Evolutionary conservation across 2,888 invertebrate species (phyloP).

Genomic region (Pterobdella sp.): DNA sequence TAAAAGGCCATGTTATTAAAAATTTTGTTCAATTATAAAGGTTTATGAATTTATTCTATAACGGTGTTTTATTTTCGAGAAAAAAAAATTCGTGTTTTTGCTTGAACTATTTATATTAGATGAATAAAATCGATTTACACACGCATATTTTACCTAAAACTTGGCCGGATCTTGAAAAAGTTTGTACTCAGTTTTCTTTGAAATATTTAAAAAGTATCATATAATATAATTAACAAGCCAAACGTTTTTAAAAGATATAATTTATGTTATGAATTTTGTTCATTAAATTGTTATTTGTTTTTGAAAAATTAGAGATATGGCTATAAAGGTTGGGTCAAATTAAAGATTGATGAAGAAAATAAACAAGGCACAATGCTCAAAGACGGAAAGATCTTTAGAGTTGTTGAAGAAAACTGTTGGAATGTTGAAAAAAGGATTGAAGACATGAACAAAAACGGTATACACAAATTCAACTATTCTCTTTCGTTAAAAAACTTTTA

Average conservation of each 20-base stretch:
- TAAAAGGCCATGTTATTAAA: no score
- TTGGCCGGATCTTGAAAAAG: slow-evolving; percentile 56
- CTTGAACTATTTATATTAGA: no score
- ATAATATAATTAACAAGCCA: no score
- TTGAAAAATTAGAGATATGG: slow-evolving; percentile 54
- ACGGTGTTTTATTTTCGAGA: no score
- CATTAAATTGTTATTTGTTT: no score
- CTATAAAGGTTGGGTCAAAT: slow-evolving; percentile 55
- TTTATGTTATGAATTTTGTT: no score
- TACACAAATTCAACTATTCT: background rate
- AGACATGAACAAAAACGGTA: slow-evolving; percentile 55
- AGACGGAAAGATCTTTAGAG: slow-evolving; percentile 55
- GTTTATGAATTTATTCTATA: no score
- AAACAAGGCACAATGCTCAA: slow-evolving; percentile 52
- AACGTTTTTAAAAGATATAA: background rate
- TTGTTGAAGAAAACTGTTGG: slow-evolving; percentile 56
- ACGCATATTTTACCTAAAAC: slow-evolving; percentile 55
- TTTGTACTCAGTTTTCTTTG: slow-evolving; percentile 38
- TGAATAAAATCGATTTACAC: slow-evolving; percentile 56
- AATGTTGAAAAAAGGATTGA: slow-evolving; percentile 51
- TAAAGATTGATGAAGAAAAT: slow-evolving; percentile 48
- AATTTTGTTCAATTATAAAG: no score
- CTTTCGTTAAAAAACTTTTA: background rate
- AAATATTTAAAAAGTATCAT: background rate
- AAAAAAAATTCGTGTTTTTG: no score